Evolutionary conservation across 2,888 invertebrate species (phyloP), one percentile per base, ranked within the genome.

Genomic region (Terebella lapidaria): DNA sequence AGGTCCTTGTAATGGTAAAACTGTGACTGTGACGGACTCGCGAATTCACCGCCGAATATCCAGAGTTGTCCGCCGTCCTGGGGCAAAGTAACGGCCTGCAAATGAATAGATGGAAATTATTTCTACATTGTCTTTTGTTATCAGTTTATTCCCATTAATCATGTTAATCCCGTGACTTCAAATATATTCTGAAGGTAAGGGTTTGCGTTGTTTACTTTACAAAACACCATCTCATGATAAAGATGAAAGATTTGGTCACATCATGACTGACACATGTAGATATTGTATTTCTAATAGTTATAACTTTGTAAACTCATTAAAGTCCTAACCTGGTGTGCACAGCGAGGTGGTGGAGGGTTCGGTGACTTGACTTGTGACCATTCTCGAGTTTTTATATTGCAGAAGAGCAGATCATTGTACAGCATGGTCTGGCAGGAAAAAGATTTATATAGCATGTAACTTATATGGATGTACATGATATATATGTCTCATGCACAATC

Each of bases 1-100:
- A 95, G 83, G 77, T 95, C 94, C 74, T 87, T 88, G 79, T 92
- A 94, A 77, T 95, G 94, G 75, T 93, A 89, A 80, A 93, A 95
- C 81, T 94, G 94, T 22, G 90, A 87, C 76, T 94, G 92, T 0
- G 90, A 87, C 0, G 91, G 90, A 74, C 91, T 93, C 2, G 92
- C 89, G 82, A 89, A 94, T 82, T 95, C 94, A 1, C 95, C 95
- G 4, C 94, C 95, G 83, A 94, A 94, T 53, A 88, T 78, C 87
- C 87, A 88, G 54, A 88, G 74, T 71, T 89, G 83, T 83, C 89
- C 90, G 1, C 90, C 91, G 69, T 87, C 87, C 45, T 87, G 86
- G 0, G 89, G 86, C 22, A 89, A 85, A 0, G 87, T 84, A 2
- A 90, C 86, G 74, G 92, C 88, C 81, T 81, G 62, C n/a, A n/a